Conservation (phyloP, 2,888 invertebrate genomes). For the Lycaena phlaeas region DNA sequence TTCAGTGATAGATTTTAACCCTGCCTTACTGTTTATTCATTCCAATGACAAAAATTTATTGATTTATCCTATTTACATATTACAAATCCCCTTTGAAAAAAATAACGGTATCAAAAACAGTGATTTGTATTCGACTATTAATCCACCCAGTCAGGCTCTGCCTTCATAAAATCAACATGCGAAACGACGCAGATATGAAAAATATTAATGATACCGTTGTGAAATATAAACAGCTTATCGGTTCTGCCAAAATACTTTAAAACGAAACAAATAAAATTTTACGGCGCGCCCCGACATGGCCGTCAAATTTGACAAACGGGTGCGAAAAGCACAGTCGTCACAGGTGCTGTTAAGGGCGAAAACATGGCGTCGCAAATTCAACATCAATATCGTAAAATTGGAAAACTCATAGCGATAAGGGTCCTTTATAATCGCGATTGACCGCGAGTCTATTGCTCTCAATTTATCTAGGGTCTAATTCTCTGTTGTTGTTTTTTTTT, state of each 20-base stretch:
- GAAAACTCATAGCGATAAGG: slow-evolving; percentile 11
- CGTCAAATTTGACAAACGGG: slow-evolving; percentile 41
- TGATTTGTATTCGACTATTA: no score
- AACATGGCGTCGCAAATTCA: slow-evolving; percentile 24
- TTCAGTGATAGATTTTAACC: no score
- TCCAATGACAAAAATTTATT: no score
- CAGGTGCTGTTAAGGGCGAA: slow-evolving; percentile 38
- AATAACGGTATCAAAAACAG: no score
- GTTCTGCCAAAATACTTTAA: slow-evolving; percentile 26
- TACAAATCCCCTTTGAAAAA: no score
- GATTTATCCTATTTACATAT: no score
- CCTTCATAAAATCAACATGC: no score
- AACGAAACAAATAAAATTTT: slow-evolving; percentile 51
- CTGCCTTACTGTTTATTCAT: no score
- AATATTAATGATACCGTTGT: slow-evolving; percentile 14
- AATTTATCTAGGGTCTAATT: slow-evolving; percentile 23
- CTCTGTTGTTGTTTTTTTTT: slow-evolving; percentile 8
- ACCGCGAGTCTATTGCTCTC: slow-evolving; percentile 33
- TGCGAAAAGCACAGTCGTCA: slow-evolving; percentile 29
- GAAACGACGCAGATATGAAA: no score
- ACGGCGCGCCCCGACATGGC: slow-evolving; percentile 35
- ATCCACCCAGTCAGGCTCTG: no score
- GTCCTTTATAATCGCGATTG: slow-evolving; percentile 31
- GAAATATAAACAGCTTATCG: slow-evolving; percentile 28
- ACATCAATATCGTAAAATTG: slow-evolving; percentile 14